Conservation (phyloP, 2,888 invertebrate genomes). For the Pammene fasciana region DNA sequence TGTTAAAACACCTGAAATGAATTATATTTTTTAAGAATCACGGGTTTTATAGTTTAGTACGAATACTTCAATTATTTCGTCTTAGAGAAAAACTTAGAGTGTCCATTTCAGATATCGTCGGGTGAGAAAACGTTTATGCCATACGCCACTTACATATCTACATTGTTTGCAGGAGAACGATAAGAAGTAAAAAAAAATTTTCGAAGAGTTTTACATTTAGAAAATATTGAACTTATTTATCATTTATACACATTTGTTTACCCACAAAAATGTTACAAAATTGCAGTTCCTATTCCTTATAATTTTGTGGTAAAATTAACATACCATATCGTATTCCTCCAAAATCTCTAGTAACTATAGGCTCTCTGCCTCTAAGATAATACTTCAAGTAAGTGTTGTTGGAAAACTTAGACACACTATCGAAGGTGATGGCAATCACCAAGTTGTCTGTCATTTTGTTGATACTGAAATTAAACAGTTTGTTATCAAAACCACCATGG, state of each 20-base stretch:
- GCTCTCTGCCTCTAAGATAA: conserved; percentile 13
- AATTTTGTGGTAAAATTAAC: background rate
- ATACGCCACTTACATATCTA: too few species aligned
- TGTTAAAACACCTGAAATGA: conserved; percentile 14
- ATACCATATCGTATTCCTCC: conserved; percentile 3
- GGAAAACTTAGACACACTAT: background rate
- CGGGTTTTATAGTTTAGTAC: background rate
- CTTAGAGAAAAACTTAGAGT: too few species aligned
- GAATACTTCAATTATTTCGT: too few species aligned
- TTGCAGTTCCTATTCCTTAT: background rate
- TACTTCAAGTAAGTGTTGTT: conserved; percentile 1
- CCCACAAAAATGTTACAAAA: too few species aligned
- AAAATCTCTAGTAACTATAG: conserved; percentile 9
- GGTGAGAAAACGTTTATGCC: too few species aligned
- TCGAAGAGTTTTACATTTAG: too few species aligned
- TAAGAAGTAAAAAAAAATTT: too few species aligned
- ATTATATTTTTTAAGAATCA: background rate
- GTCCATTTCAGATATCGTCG: too few species aligned
- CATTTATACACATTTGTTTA: too few species aligned
- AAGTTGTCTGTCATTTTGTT: conserved; percentile 48
- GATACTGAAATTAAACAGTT: conserved; percentile 42
- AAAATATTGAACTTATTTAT: too few species aligned
- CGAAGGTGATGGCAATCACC: conserved; percentile 41
- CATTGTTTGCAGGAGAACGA: too few species aligned
- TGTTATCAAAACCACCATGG: background rate